Evolutionary conservation across 2,797 vertebrate genomes (phyloP).

Genomic region (Melanitta fusca): DNA sequence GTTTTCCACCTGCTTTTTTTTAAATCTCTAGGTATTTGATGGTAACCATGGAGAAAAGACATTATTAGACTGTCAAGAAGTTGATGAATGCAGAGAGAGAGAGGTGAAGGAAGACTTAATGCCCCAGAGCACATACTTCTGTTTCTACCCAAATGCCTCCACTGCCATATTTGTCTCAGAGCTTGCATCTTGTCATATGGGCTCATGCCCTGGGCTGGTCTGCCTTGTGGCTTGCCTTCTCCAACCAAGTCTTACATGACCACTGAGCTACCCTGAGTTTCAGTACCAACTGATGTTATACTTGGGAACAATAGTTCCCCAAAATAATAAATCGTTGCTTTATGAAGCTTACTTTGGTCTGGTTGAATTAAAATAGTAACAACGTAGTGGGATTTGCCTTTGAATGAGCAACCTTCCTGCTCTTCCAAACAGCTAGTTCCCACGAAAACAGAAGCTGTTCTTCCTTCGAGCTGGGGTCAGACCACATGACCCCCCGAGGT

Average conservation of each 20-base stretch:
- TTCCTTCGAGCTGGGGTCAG: neutral
- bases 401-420: neutral
- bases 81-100: neutral
- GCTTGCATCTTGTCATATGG: neutral
- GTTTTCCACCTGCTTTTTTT: neutral
- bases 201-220: neutral
- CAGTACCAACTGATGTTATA: neutral
- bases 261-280: neutral
- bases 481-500: neutral
- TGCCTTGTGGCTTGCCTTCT: neutral
- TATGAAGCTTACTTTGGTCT: neutral
- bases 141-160: neutral
- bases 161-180: neutral
- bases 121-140: neutral
- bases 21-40: neutral
- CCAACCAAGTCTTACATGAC: accelerated
- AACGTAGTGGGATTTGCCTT: neutral
- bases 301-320: neutral
- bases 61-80: neutral
- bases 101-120: neutral
- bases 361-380: neutral
- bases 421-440: neutral
- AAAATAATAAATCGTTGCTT: neutral
- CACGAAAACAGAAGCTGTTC: neutral
- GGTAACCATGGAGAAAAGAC: neutral